Evolutionary conservation across 2,113 vertebrate genomes (phyloP), one percentile per base, ranked within the genome.

Genomic region (Alouatta palliata): DNA sequence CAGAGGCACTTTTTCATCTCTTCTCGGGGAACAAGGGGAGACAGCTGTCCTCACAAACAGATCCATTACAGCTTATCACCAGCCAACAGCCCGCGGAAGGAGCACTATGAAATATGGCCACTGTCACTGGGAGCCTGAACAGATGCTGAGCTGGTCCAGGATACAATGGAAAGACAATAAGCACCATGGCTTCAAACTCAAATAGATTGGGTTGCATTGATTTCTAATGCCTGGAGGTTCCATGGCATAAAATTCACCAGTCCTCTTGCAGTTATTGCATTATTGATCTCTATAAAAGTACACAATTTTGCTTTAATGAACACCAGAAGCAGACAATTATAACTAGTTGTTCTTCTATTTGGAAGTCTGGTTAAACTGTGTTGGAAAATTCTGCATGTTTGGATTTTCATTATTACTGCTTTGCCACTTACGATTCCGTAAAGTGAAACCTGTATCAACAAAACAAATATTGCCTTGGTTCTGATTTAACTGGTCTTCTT

Each of bases 31-130:
- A 98, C 98, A 98, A 98, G 98, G 98, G 97, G 97, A 96, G 99
- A 99, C 99, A 98, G 97, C 98, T 98, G 98, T 98, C 97, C 95
- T 98, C 96, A 77, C 52, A 98, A 98, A 98, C 98, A 99, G 99
- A 99, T 99, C 99, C 99, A 99, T 99, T 99, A 99, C 97, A 98
- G 99, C 99, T 99, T 99, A 99, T 99, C 99, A 99, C 97, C 43
- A 82, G 98, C 98, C 98, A 97, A 98, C 99, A 99, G 99, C 98
- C 98, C 90, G 83, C 97, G 98, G 95, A 98, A 37, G 98, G 95
- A 73, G 79, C 96, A 0, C 98, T 89, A 87, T 99, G 99, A 99
- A 99, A 99, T 99, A 99, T 99, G 98, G 98, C 98, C 94, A 1
- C 99, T 99, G 99, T 99, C 99, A 99, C 70, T 61, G 12, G 79